A percentile compares a stretch with the other conserved stretches of the same genome.
Conservation (phyloP, 2,797 vertebrate species). For the Myotis daubentonii region DNA sequence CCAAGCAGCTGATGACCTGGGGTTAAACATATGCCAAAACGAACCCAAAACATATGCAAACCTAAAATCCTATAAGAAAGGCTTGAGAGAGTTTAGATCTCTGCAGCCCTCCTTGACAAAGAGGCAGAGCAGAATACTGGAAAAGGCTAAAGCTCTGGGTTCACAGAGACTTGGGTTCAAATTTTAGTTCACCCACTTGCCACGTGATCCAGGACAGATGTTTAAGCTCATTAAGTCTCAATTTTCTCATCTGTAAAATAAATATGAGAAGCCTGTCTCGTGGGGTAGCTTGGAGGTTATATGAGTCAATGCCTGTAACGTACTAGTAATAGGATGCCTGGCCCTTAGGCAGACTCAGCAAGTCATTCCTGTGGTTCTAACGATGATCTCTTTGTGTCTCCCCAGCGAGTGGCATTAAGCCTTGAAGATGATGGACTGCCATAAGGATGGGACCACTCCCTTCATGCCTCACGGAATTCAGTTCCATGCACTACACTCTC, state of each 20-base stretch:
- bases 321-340: background rate
- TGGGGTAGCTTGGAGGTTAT: background rate
- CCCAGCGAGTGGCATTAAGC: slow-evolving; percentile 97
- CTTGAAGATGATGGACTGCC: slow-evolving; percentile 97
- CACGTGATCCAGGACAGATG: slow-evolving; percentile 26
- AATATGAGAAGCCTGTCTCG: background rate
- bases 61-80: background rate
- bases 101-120: background rate
- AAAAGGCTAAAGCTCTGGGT: background rate
- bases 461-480: slow-evolving; percentile 62
- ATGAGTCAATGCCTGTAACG: background rate
- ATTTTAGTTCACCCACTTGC: slow-evolving; percentile 48
- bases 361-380: slow-evolving; percentile 49
- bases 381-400: slow-evolving; percentile 86
- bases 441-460: slow-evolving; percentile 87
- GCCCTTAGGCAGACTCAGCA: background rate
- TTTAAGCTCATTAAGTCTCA: slow-evolving; percentile 44
- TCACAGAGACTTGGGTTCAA: slow-evolving; percentile 28
- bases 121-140: slow-evolving; percentile 15
- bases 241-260: slow-evolving; percentile 70
- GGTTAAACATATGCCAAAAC: slow-evolving; percentile 24
- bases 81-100: background rate
- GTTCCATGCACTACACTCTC: slow-evolving; percentile 77
- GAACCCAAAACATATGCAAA: background rate
- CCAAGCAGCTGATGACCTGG: background rate